Percentiles rank a stretch among this genome's conserved stretches.
Conservation (phyloP, 2,888 invertebrate genomes). For the Sinopyrophorus schimmeli region DNA sequence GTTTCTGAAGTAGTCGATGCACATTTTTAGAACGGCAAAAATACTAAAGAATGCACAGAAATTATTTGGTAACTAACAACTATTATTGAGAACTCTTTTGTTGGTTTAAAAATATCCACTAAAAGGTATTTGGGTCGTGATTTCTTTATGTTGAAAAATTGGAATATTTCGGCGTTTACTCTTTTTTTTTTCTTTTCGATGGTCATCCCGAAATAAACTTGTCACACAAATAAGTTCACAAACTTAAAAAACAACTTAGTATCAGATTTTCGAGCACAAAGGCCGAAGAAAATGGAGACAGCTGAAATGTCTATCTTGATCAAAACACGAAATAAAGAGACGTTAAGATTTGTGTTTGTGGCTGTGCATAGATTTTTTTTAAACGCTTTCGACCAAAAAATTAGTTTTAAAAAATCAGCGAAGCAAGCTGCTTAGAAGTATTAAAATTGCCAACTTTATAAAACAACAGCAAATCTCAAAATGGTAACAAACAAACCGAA, state of each 20-base stretch:
- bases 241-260: slow-evolving; percentile 21
- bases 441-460: too few species aligned
- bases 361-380: too few species aligned
- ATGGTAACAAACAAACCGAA: too few species aligned
- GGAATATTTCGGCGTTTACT: neutral
- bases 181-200: slow-evolving; percentile 8
- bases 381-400: too few species aligned
- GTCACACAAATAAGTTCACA: slow-evolving; percentile 28
- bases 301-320: slow-evolving; percentile 31
- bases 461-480: too few species aligned
- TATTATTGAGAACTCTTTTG: slow-evolving; percentile 23
- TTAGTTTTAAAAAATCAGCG: too few species aligned
- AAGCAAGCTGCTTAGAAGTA: too few species aligned
- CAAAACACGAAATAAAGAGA: slow-evolving; percentile 18
- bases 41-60: slow-evolving; percentile 29
- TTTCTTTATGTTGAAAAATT: neutral
- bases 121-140: neutral
- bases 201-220: slow-evolving; percentile 13
- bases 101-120: slow-evolving; percentile 14
- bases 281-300: slow-evolving; percentile 17
- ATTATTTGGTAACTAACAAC: slow-evolving; percentile 16
- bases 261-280: slow-evolving; percentile 20
- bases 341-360: slow-evolving; percentile 32
- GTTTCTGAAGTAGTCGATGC: slow-evolving; percentile 51
- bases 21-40: slow-evolving; percentile 48